Conservation (phyloP, 2,113 vertebrate genomes). For the Bambusicola thoracicus region DNA sequence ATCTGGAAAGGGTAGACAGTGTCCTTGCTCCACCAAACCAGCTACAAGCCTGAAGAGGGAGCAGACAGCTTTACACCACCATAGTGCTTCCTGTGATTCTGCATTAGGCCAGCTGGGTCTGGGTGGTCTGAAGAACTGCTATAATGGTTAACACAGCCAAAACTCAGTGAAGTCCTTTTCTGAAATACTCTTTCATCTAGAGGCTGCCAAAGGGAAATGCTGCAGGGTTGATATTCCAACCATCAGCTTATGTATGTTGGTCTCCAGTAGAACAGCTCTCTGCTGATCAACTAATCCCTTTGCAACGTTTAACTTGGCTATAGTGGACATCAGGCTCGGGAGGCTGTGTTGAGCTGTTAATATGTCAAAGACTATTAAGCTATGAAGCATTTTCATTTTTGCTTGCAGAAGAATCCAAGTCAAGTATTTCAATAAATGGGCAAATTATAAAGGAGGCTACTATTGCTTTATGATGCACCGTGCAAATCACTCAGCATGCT, state of each 20-base stretch:
- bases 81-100: background rate
- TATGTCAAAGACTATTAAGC: background rate
- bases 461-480: background rate
- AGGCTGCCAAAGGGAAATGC: background rate
- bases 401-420: background rate
- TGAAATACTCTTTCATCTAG: background rate
- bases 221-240: background rate
- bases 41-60: background rate
- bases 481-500: background rate
- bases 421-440: background rate
- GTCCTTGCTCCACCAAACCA: background rate
- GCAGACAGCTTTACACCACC: constrained; percentile 3
- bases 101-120: constrained; percentile 12
- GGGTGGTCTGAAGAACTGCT: constrained; percentile 54
- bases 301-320: background rate
- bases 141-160: constrained; percentile 31
- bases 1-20: background rate
- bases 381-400: background rate
- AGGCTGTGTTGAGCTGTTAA: background rate
- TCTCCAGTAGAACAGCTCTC: background rate
- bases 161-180: background rate
- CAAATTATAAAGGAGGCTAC: background rate
- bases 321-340: background rate
- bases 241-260: background rate
- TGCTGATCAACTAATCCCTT: background rate